phyloP scores from a whole-genome alignment of 37 sponge, comb jelly and placozoan species.

The Amphimedon queenslandica region DNA sequence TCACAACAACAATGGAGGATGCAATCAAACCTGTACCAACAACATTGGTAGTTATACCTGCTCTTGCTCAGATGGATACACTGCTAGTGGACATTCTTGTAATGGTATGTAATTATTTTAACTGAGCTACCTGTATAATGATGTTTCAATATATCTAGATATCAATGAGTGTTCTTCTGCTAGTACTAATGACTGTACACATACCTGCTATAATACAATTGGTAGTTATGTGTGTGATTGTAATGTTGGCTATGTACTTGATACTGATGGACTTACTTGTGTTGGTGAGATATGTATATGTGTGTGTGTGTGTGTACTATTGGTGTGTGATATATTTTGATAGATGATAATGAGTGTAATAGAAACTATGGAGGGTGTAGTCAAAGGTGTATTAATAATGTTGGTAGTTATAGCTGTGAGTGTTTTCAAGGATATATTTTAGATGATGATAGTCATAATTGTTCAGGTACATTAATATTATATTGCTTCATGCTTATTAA shows the following conservation, averaged over 20 bases:
- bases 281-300: neutral
- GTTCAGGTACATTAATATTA: neutral
- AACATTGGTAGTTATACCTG: slow-evolving; percentile 20
- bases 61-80: slow-evolving; percentile 21
- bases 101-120: slow-evolving; percentile 7
- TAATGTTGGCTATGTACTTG: slow-evolving; percentile 4
- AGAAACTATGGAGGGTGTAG: neutral
- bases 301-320: no score
- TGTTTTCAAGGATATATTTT: slow-evolving; percentile 5
- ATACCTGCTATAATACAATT: slow-evolving; percentile 14
- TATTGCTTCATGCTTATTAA: neutral
- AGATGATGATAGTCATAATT: neutral
- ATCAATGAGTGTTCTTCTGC: slow-evolving; percentile 9
- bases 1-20: slow-evolving; percentile 20
- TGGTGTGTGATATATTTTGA: no score
- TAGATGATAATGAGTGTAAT: neutral
- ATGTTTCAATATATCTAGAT: neutral
- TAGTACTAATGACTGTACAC: neutral
- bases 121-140: neutral
- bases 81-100: slow-evolving; percentile 10
- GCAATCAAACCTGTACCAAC: slow-evolving; percentile 26
- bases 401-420: slow-evolving; percentile 3
- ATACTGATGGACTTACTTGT: slow-evolving; percentile 9
- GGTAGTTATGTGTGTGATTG: slow-evolving; percentile 20
- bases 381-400: slow-evolving; percentile 1